Evolutionary conservation across 2,888 invertebrate genomes (phyloP), one percentile per base, ranked within the genome.

Genomic region (Catocala fraxini): DNA sequence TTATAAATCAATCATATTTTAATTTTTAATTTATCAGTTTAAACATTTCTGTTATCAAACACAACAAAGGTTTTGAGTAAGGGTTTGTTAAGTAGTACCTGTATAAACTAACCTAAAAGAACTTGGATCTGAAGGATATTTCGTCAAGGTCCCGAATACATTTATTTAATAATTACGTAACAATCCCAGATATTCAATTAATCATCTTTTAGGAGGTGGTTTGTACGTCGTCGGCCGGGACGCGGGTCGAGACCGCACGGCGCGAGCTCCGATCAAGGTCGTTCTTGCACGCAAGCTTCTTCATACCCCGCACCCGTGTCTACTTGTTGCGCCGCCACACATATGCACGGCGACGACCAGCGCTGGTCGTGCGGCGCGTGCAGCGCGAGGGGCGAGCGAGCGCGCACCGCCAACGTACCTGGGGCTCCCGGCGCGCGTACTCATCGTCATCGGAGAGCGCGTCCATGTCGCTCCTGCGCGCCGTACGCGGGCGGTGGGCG

Each of bases 381-480:
- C 47, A 62, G 73, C 67, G 56, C 63, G 73, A 70, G 60, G 61
- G 57, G 61, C 42, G 34, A 53, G 52, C 13, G 46, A 55, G 51
- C 13, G 39, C 64, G 60, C 54, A 54, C 61, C 59, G 59, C 54
- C 55, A 65, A 81, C 85, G 79, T 91, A 94, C 93, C 93, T 93
- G 93, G 79, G 88, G 88, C 75, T 91, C 91, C 71, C 92, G 90
- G 85, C 91, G 91, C 86, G 88, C 80, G 84, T 86, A 92, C 56
- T 94, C 93, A 80, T 93, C 93, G 86, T 94, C 93, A 87, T 94
- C 93, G 84, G 93, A 93, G 86, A 93, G 93, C 84, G 90, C 92
- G 90, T 94, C 93, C 93, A 94, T 94, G 87, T 87, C 88, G 80
- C 65, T 75, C 75, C 65, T 64, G 71, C 67, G 82, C 65, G 84